Evolutionary conservation across 2,113 vertebrate genomes (phyloP), one percentile per base, ranked within the genome.

Genomic region (Carlito syrichta): DNA sequence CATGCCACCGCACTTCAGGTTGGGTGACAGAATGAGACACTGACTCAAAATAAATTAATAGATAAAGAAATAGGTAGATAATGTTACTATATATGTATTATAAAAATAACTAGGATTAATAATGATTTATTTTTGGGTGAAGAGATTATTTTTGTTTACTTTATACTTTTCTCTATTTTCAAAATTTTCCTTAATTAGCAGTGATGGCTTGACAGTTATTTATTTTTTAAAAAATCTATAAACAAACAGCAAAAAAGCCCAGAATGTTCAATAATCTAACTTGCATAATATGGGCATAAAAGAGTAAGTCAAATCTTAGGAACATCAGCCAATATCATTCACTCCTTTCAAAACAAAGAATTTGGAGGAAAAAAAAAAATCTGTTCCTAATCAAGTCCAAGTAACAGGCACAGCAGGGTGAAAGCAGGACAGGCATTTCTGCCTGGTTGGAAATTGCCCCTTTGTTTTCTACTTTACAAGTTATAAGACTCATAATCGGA

Each of bases 391-490:
- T 88, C 56, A 94, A 96, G 94, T 58, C 3, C 2, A 50, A 0
- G 0, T 43, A 74, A 74, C 25, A 89, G 96, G 63, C 48, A 43
- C 0, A 0, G 48, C 45, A 43, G 78, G 92, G 78, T 94, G 54
- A 97, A 60, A 89, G 62, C 60, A 93, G 94, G 91, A 58, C 20
- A 91, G 95, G 73, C 19, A 58, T 89, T 95, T 73, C 84, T 86
- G 66, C n/a, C 83, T 0, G 6, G 86, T 85, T 66, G 92, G 86
- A 97, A 96, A 97, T 82, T 9, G 0, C 17, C 38, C 66, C 85
- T 97, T 97, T 60, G 52, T 97, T 95, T 98, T 90, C 86, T 38
- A 79, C 30, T 78, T 94, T 83, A 93, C 9, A 17, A 91, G 84
- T 79, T 88, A 82, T 38, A 97, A 96, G 76, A 30, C 25, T 93